A percentile compares a stretch with the other conserved stretches of the same genome.
These are phyloP conservation scores for Drosophila dunni DNA, from an alignment of 1,140 invertebrate species.

Conservation along the genomic window DNA sequence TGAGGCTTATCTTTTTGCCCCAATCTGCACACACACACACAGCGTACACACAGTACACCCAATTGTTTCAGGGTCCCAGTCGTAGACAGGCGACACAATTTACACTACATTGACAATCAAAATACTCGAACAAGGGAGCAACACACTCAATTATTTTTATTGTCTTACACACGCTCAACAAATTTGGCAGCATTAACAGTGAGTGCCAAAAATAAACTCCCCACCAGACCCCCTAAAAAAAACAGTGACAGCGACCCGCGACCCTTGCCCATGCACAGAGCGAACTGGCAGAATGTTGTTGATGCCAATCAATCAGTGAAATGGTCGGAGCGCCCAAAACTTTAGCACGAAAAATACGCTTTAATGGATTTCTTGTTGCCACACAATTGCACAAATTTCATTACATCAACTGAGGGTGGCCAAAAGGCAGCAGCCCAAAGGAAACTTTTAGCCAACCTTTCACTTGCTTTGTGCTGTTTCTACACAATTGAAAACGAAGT, in stretches of 20 bases:
- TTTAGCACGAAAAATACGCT: conserved; percentile 67
- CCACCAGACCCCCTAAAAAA: neutral
- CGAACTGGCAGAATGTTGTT: conserved; percentile 30
- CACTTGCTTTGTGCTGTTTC: neutral
- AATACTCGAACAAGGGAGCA: conserved; percentile 44
- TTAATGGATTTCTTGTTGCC: conserved; percentile 72
- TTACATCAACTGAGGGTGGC: conserved; percentile 64
- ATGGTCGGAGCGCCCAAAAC: conserved; percentile 64
- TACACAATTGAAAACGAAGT: conserved; percentile 71
- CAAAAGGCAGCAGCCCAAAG: conserved; percentile 21
- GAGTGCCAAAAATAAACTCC: conserved; percentile 5
- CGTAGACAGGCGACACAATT: conserved; percentile 65
- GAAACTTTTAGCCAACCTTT: conserved; percentile 58
- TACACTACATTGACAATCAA: conserved; percentile 77
- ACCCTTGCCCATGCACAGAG: neutral
- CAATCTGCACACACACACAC: conserved; percentile 57
- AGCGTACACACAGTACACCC: conserved; percentile 49
- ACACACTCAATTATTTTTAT: conserved; percentile 82
- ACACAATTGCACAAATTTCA: conserved; percentile 76
- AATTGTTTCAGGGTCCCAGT: conserved; percentile 33
- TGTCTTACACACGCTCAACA: conserved; percentile 76
- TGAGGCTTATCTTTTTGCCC: conserved; percentile 65
- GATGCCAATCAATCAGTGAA: conserved; percentile 80
- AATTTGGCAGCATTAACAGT: conserved; percentile 70
- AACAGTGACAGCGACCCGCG: neutral